Base-by-base conservation (phyloP, 1,140 invertebrate genomes). In the Colletes latitarsis region DNA sequence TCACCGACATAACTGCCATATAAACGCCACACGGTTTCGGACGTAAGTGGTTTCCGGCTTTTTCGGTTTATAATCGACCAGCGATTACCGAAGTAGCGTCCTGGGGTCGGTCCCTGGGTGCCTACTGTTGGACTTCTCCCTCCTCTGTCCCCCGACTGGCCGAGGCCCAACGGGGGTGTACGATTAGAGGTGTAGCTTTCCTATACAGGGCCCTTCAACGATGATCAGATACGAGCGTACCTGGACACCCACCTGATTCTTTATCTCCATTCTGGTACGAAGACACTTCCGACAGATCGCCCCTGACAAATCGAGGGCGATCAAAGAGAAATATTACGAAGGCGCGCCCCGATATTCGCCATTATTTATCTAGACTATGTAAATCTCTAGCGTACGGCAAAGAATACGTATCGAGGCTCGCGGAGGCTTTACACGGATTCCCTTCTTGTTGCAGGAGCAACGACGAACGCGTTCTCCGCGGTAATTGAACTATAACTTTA, bases 21-120 rank as follows among this genome's bases (percentile, higher is more conserved):
- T 87, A 87, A 87, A 87, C 84, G 85, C 85, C 84, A 81, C 85
- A 78, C 84, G 81, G 85, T 86, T 82, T 82, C 84, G 85, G 76
- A 81, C 82, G 76, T 92, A 93, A 93, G 90, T 93, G 92, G 90
- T 93, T 93, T 93, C 92, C 92, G 92, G 92, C 91, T 92, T 93
- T 93, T 92, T 93, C 89, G 89, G 91, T 92, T 88, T 91, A 93
- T 93, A 93, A 92, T 93, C 90, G 90, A 72, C 82, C 73, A 79
- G 71, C 90, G 86, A 93, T 93, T 93, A 92, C 90, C 90, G 86
- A 90, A 93, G 91, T 90, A 90, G 89, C 91, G 89, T 92, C 90
- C 90, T 90, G 87, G 88, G 91, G 85, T 85, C 88, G 83, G 81
- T 83, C 82, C 88, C 78, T 76, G 90, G 88, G 82, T 91, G 91